These are phyloP conservation scores for Capitulum mitella DNA, from an alignment of 2,888 invertebrate species.

Conservation along the genomic window DNA sequence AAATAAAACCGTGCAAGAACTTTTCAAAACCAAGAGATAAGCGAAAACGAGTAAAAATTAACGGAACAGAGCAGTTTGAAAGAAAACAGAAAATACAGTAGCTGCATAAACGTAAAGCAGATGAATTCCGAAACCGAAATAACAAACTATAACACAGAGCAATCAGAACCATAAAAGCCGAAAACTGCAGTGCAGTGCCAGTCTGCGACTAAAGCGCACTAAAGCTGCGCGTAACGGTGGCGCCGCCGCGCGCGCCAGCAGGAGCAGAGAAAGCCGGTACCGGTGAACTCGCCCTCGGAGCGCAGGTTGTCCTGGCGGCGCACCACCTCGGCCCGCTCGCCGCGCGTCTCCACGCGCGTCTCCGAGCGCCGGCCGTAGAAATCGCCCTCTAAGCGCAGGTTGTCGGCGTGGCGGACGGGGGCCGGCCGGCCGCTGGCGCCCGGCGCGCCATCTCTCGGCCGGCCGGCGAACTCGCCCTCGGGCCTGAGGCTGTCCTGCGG, in stretches of 20 bases:
- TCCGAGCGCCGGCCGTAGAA: not conserved
- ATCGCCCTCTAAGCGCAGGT: slow-evolving; percentile 49
- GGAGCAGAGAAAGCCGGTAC: slow-evolving; percentile 25
- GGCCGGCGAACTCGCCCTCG: slow-evolving; percentile 51
- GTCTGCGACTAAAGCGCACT: slow-evolving; percentile 34
- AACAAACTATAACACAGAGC: too few species aligned
- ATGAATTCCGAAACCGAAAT: too few species aligned
- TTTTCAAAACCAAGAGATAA: not conserved
- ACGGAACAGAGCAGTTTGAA: not conserved
- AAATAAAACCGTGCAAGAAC: not conserved
- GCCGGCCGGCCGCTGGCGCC: slow-evolving; percentile 27
- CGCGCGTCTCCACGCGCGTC: not conserved
- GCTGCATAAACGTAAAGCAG: too few species aligned
- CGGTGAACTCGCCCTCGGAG: slow-evolving; percentile 33
- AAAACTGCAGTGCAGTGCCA: too few species aligned
- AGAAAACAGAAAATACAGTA: not conserved
- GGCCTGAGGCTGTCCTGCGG: slow-evolving; percentile 46
- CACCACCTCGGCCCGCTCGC: slow-evolving; percentile 33
- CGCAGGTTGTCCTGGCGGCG: slow-evolving; percentile 34
- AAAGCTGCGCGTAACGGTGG: slow-evolving; percentile 32
- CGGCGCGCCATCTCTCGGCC: slow-evolving; percentile 44
- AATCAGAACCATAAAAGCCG: too few species aligned
- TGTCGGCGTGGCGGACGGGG: too few species aligned
- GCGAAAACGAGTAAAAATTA: not conserved
- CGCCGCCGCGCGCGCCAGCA: slow-evolving; percentile 29